These are phyloP conservation scores for Hyphantria cunea DNA, from an alignment of 1,140 invertebrate species.

Conservation along the genomic window DNA sequence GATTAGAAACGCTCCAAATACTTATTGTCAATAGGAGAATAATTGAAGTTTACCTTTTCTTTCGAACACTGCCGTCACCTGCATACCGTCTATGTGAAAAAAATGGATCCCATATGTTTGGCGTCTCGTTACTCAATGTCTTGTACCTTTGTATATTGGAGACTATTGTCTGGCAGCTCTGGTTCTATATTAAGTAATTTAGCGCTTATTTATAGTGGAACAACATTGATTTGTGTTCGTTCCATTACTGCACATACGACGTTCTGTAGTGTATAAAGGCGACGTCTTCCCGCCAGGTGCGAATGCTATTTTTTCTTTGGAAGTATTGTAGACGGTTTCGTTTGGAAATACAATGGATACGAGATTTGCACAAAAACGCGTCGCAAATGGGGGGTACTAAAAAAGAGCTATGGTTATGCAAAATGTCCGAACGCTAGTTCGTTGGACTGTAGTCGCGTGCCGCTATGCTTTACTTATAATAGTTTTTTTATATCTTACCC, in stretches of 20 bases:
- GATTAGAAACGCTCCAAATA: slow-evolving; percentile 55
- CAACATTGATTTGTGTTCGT: slow-evolving; percentile 58
- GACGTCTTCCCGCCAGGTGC: slow-evolving; percentile 68
- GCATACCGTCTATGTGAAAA: slow-evolving; percentile 58
- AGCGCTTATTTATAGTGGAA: slow-evolving; percentile 62
- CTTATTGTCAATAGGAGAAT: slow-evolving; percentile 64
- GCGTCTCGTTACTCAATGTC: slow-evolving; percentile 69
- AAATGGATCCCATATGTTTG: slow-evolving; percentile 59
- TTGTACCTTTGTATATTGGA: slow-evolving; percentile 50
- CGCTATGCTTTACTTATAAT: slow-evolving; percentile 47
- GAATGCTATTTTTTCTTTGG: slow-evolving; percentile 47
- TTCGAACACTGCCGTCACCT: slow-evolving; percentile 68
- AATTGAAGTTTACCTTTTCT: slow-evolving; percentile 71
- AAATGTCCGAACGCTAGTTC: slow-evolving; percentile 32
- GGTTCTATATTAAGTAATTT: slow-evolving; percentile 58
- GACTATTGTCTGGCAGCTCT: slow-evolving; percentile 50
- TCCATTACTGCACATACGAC: slow-evolving; percentile 44
- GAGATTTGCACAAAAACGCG: slow-evolving; percentile 77
- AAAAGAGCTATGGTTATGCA: slow-evolving; percentile 57
- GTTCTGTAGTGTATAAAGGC: slow-evolving; percentile 27
- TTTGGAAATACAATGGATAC: slow-evolving; percentile 58
- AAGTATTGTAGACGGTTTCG: slow-evolving; percentile 70
- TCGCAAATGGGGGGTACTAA: slow-evolving; percentile 54
- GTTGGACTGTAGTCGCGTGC: slow-evolving; percentile 58
- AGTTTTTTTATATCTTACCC: slow-evolving; percentile 36